These are phyloP conservation scores for Acipenser transmontanus DNA, from an alignment of 2,797 vertebrate species.

Conservation along the genomic window DNA sequence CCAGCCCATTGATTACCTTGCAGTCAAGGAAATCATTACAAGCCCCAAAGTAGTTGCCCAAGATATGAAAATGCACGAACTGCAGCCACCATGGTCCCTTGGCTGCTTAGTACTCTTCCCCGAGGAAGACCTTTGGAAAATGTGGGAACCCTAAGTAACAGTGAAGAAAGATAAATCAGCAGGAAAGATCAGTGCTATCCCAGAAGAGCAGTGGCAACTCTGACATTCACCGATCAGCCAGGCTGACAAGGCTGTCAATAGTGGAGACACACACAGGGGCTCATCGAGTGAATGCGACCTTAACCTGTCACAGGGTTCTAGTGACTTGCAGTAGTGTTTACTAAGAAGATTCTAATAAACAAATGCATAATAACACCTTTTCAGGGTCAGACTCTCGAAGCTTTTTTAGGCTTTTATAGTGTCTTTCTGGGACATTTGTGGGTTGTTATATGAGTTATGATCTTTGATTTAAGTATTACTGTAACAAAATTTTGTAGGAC, in stretches of 20 bases:
- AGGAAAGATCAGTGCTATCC: conserved; percentile 25
- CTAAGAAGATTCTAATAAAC: background rate
- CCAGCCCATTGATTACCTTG: conserved; percentile 54
- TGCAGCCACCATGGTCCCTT: conserved; percentile 40
- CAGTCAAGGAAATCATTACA: conserved; percentile 59
- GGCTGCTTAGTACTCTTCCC: conserved; percentile 45
- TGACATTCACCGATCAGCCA: conserved; percentile 51
- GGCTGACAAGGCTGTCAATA: conserved; percentile 66
- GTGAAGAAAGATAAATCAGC: conserved; percentile 31
- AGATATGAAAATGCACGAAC: conserved; percentile 44
- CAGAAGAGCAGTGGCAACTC: conserved; percentile 34
- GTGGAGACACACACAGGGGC: conserved; percentile 35
- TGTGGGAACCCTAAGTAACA: conserved; percentile 39
- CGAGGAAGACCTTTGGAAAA: conserved; percentile 39
- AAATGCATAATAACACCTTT: background rate
- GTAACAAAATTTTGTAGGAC: too few species aligned
- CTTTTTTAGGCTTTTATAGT: too few species aligned
- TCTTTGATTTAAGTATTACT: too few species aligned
- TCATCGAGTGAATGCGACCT: conserved; percentile 42
- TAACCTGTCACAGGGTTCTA: conserved; percentile 43
- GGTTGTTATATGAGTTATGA: too few species aligned
- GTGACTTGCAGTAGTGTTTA: background rate
- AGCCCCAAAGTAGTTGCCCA: conserved; percentile 47
- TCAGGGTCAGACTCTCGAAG: too few species aligned
- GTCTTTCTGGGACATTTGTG: too few species aligned